Conservation (phyloP, 2,797 vertebrate species). For the Amniataba percoides region DNA sequence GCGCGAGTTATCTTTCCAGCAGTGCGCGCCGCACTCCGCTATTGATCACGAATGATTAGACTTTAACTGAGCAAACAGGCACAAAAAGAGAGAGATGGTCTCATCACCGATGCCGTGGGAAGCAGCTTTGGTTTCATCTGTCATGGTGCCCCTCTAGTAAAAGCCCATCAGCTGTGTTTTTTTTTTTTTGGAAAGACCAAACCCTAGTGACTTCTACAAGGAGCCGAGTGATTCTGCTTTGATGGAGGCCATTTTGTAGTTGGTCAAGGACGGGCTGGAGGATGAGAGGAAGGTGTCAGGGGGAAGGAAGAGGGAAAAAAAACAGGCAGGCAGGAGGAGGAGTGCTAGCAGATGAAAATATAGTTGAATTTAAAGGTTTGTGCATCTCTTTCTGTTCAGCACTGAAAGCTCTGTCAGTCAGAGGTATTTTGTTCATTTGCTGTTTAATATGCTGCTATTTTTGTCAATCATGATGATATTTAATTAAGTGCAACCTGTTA, state of each 20-base stretch:
- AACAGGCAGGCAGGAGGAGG: neutral
- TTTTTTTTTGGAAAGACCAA: neutral
- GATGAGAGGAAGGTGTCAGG: slow-evolving; percentile 29
- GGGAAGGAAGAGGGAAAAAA: neutral
- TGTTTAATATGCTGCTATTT: neutral
- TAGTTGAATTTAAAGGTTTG: neutral
- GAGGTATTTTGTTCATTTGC: neutral
- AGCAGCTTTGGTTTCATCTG: slow-evolving; percentile 31
- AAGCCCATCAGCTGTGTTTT: neutral
- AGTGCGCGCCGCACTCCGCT: neutral
- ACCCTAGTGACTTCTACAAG: slow-evolving; percentile 4
- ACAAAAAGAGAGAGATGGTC: neutral
- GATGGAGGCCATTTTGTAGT: slow-evolving; percentile 36
- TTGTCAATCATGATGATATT: neutral
- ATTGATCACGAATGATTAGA: slow-evolving; percentile 14
- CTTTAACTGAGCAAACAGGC: neutral
- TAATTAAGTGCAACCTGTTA: neutral
- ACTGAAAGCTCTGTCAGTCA: neutral
- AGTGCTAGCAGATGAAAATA: neutral
- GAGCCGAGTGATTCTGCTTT: slow-evolving; percentile 20
- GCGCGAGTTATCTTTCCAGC: neutral
- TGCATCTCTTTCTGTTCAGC: neutral
- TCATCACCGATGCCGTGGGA: slow-evolving; percentile 39
- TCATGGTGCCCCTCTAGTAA: slow-evolving; percentile 5
- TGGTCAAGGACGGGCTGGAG: slow-evolving; percentile 34